Conservation (phyloP, 2,888 invertebrate genomes). For the Eilema griseolum region DNA sequence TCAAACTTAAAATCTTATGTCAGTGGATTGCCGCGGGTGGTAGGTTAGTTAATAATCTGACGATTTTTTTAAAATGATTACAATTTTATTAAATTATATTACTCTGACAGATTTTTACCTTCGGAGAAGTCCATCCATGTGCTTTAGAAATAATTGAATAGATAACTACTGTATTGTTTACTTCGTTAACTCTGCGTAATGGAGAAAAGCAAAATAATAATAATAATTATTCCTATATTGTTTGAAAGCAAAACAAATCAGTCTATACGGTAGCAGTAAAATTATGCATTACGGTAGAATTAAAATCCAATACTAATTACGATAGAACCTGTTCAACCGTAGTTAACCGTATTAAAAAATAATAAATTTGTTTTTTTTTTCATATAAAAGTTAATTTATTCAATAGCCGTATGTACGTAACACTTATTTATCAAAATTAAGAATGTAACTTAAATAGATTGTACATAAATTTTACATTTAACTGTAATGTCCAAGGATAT, state of each 20-base stretch:
- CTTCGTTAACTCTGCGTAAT: background rate
- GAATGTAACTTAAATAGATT: background rate
- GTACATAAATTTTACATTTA: background rate
- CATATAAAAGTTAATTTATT: background rate
- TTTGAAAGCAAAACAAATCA: background rate
- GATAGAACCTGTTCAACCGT: background rate
- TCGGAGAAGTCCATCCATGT: background rate
- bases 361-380: no score
- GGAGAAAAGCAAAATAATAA: background rate
- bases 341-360: background rate
- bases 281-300: background rate
- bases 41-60: no score
- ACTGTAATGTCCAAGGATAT: conserved; percentile 1
- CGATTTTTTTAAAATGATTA: no score
- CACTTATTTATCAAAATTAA: background rate
- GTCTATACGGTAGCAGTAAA: background rate
- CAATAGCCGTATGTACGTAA: background rate
- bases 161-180: background rate
- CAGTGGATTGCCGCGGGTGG: no score
- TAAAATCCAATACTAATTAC: conserved; percentile 1
- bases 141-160: background rate
- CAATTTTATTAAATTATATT: background rate
- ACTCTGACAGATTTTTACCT: background rate
- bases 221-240: no score
- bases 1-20: no score